phyloP scores from a whole-genome alignment of 2,113 vertebrate species.

The Malurus elegans region DNA sequence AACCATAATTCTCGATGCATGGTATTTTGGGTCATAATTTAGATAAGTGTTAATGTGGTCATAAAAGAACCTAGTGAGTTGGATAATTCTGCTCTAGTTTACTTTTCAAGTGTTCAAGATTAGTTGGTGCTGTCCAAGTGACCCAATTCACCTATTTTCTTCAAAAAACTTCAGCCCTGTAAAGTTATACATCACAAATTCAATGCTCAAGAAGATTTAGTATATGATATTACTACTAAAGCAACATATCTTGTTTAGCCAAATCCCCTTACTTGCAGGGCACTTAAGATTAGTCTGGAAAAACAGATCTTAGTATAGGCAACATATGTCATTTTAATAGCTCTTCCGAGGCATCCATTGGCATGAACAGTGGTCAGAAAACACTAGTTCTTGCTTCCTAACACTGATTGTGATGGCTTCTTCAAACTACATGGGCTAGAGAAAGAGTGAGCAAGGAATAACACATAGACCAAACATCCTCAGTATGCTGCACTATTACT shows the following conservation, averaged over 20 bases:
- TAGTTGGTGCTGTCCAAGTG: not conserved
- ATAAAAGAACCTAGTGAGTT: not conserved
- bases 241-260: not conserved
- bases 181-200: not conserved
- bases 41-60: not conserved
- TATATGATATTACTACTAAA: not conserved
- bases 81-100: not conserved
- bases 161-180: not conserved
- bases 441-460: not conserved
- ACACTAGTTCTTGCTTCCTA: not conserved
- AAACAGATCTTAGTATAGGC: not conserved
- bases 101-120: not conserved
- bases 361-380: not conserved
- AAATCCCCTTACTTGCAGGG: not conserved
- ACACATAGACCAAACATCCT: not conserved
- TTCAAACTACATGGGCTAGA: not conserved
- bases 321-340: not conserved
- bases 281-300: not conserved
- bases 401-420: not conserved
- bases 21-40: not conserved
- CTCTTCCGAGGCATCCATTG: not conserved
- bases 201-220: not conserved
- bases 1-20: not conserved
- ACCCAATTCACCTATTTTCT: not conserved
- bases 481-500: not conserved